A percentile compares a stretch with the other conserved stretches of the same genome.
Evolutionary conservation across 1,140 invertebrate genomes (phyloP).

Genomic region (Danaus plexippus): DNA sequence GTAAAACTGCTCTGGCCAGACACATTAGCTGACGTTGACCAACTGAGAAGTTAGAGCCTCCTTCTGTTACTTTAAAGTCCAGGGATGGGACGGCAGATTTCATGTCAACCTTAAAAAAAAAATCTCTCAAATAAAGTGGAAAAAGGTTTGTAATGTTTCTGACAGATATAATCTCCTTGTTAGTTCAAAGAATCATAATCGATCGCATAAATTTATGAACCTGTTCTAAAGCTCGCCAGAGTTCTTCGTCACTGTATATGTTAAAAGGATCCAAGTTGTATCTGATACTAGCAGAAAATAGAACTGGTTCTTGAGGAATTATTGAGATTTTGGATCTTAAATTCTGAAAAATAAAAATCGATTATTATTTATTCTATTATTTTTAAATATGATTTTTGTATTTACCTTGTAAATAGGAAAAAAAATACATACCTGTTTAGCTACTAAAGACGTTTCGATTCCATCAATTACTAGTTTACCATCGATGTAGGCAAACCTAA

Average conservation of each 20-base stretch:
- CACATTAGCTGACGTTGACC: slow-evolving; percentile 91
- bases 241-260: slow-evolving; percentile 73
- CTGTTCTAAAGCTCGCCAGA: slow-evolving; percentile 79
- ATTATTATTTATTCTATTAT: neutral
- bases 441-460: slow-evolving; percentile 73
- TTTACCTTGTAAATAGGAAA: neutral
- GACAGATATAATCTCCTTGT: no score
- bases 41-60: slow-evolving; percentile 87
- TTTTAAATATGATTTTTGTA: neutral
- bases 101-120: slow-evolving; percentile 70
- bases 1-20: slow-evolving; percentile 83
- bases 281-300: slow-evolving; percentile 80
- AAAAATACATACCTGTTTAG: slow-evolving; percentile 58
- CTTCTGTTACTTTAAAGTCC: slow-evolving; percentile 77
- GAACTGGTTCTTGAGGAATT: slow-evolving; percentile 83
- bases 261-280: slow-evolving; percentile 83
- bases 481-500: slow-evolving; percentile 78
- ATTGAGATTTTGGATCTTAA: slow-evolving; percentile 78
- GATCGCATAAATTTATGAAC: slow-evolving; percentile 38
- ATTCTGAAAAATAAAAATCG: slow-evolving; percentile 33
- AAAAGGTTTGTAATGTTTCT: no score
- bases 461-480: slow-evolving; percentile 78
- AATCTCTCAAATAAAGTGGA: slow-evolving; percentile 5
- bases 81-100: slow-evolving; percentile 71
- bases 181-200: no score